Percentiles rank a stretch among this genome's conserved stretches.
Conservation (phyloP, 2,888 invertebrate species). For the Pachymerium ferrugineum region DNA sequence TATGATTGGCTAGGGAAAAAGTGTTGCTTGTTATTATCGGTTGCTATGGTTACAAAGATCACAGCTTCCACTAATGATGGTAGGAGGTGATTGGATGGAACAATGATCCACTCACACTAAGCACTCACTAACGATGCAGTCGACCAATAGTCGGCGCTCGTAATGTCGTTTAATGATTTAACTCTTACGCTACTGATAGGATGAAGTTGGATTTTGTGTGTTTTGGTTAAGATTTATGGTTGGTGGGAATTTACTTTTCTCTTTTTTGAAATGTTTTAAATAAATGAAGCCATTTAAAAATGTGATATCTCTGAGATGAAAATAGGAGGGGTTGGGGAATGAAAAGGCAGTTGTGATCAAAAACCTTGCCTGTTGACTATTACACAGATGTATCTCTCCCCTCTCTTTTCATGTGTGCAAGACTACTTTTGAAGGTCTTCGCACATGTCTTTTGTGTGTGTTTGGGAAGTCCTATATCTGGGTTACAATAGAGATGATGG, state of each 20-base stretch:
- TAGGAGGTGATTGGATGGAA: slow-evolving; percentile 23
- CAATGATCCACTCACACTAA: slow-evolving; percentile 24
- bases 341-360: slow-evolving; percentile 19
- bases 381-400: not conserved
- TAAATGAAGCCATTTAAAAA: no score
- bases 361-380: slow-evolving; percentile 9
- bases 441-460: not conserved
- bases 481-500: not conserved
- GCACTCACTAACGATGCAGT: slow-evolving; percentile 19
- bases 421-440: slow-evolving; percentile 3
- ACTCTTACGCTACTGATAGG: not conserved
- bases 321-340: not conserved
- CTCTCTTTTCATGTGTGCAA: not conserved
- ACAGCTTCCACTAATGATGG: slow-evolving; percentile 22
- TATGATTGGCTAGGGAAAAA: not conserved
- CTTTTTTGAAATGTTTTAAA: no score
- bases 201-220: no score
- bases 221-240: no score
- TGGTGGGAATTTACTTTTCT: no score
- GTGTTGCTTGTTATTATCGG: not conserved
- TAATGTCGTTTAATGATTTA: slow-evolving; percentile 19
- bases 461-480: not conserved
- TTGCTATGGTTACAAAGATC: slow-evolving; percentile 14
- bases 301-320: not conserved
- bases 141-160: slow-evolving; percentile 16